Evolutionary conservation across 2,113 vertebrate species (phyloP), one percentile per base, ranked within the genome.

Genomic region (Nerophis ophidion): DNA sequence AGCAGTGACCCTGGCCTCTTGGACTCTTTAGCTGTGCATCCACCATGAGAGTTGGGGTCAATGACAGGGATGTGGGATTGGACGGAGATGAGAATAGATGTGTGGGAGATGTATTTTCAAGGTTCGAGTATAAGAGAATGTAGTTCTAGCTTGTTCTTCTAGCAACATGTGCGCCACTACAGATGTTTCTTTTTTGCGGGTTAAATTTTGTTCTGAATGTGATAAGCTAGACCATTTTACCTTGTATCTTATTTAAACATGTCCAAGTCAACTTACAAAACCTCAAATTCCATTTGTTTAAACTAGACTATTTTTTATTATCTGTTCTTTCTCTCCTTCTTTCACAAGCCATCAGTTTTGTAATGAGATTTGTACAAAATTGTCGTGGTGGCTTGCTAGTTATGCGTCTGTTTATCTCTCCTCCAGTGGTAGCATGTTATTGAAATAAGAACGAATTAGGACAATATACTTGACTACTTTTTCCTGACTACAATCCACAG

Each of bases 21-120:
- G 82, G 87, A 80, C 86, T 68, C 46, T 86, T 89, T 86, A 75
- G 87, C 82, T 85, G 89, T 89, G 87, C 91, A 92, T 83, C 92
- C 92, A 95, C 93, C 93, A 89, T 92, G 90, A 89, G 86, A 84
- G 17, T 16, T 83, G 77, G 88, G 88, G 90, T 90, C 88, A 91
- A 79, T 65, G 78, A 79, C 69, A 57, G 64, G 59, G 48, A 53
- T 46, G 70, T 64, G 62, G 45, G 60, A 17, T 16, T 61, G 44
- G 16, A 85, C 82, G 57, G 40, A 36, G 57, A 7, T 1, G 7
- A 56, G 48, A 68, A 48, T 48, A 80, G 84, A 76, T 79, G 19
- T 50, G 50, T 19, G 17, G 46, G 48, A 34, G 17, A 26, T 7
- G 6, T n/a, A 11, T n/a, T 26, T 33, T 26, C 49, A 17, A 19